Base-by-base conservation (phyloP, 2,888 invertebrate species). In the Nemoura dubitans region DNA sequence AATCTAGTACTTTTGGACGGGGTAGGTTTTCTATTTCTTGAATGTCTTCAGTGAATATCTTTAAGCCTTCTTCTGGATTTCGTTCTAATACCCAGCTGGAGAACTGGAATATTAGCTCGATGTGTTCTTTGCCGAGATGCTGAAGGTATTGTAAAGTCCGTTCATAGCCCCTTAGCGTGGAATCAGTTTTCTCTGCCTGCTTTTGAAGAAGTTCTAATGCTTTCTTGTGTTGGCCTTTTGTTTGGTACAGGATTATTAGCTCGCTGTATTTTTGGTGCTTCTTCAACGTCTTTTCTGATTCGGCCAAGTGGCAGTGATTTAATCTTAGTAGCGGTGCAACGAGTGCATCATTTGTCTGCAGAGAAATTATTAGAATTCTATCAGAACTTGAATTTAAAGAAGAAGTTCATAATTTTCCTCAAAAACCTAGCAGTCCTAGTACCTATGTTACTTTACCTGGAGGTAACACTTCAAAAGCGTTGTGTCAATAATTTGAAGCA, bases 401-500 rank as follows among this genome's bases (percentile, higher is more conserved):
- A 86, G 26, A 36, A 85, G 76, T 29, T 26, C 29, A 28, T 42
- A 27, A 5, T 59, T 29, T 1, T 16, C 59, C 1, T 21, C 59
- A 59, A 28, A 26, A 25, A 76, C 25, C 16, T 10, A 21, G 16
- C 14, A 43, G 0, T 86, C 86, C 27, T n/a, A 59, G 29, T 30
- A 86, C n/a, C 0, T 26, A 26, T 16, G 21, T 14, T 76, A 28
- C 7, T 21, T 89, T 92, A 96, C 97, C 94, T 97, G 96, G 87
- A 99, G 93, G 92, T 99, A 99, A 91, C 99, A 99, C 91, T 99
- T 99, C 14, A 99, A 93, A 85, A 99, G 92, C 0, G 99, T 99
- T 0, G 99, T 99, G 91, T 99, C 99, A 87, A 99, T 98, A 86
- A 99, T 96, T 91, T 98, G 98, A 87, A 98, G 91, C 36, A 97